Base-by-base conservation (phyloP, 2,797 vertebrate genomes). In the Remorina albescens region DNA sequence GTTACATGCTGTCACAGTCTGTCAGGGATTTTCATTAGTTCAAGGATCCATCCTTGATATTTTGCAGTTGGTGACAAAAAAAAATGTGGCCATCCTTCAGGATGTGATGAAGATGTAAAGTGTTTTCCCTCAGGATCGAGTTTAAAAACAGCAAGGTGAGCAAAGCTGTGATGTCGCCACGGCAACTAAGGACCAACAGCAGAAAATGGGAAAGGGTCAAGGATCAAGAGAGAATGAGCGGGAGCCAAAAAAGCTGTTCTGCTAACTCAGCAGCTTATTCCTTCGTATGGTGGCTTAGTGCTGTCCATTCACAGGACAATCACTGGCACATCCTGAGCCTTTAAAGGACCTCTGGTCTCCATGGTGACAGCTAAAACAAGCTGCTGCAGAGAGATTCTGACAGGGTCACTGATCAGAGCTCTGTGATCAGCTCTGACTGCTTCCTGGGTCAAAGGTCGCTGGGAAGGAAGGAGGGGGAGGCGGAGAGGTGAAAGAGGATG, bases 361-460 rank as follows among this genome's bases (percentile, higher is more conserved):
- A 62, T 51, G 46, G 80, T 10, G 47, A 87, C 73, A n/a, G 21
- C 62, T 67, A 23, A 67, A 68, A 30, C 50, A 71, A 23, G 47
- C 77, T 30, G 47, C 32, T 8, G 28, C 0, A 4, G 60, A 16
- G 67, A 44, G 32, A 10, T 58, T 70, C 8, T 28, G 39, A 71
- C 18, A 5, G 42, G 69, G 49, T 89, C 85, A 41, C 59, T 16
- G 67, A 75, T 78, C 74, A 77, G 64, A 82, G 73, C 60, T 26
- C 47, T 49, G 47, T 23, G 61, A 37, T 36, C 47, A n/a, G 47
- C 16, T 39, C 49, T 23, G 72, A 86, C 49, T 69, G 66, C 61
- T 85, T 88, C 80, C 78, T 69, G 78, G 76, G 75, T 86, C 78
- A 83, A 74, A 91, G 92, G 84, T 86, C 62, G 15, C 34, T 1